Evolutionary conservation across 2,888 invertebrate genomes (phyloP), one percentile per base, ranked within the genome.

Genomic region (Vanessa cardui): DNA sequence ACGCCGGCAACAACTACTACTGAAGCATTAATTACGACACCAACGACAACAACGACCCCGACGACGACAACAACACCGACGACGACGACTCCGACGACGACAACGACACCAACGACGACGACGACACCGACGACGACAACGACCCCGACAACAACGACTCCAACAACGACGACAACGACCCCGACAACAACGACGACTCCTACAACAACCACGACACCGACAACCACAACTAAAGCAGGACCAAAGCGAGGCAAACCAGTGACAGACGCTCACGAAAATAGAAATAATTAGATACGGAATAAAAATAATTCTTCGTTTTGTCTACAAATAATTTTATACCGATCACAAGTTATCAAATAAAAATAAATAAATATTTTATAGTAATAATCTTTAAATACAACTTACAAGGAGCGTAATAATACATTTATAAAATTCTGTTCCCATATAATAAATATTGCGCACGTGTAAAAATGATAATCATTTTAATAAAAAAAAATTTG

Each of bases 181-280:
- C 21, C 71, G 0, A 69, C 69, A 0, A 45, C 68, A 1, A 66
- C 73, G 1, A 54, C 66, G 1, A 62, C 70, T 0, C 63, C 68
- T 7, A 63, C 73, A 1, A 67, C 70, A 1, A 70, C 74, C 7
- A 69, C 71, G 18, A 56, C 9, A 12, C 62, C 72, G 0, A 52
- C 71, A 16, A 62, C 66, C 15, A 56, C 45, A 58, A 62, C 72
- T 9, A 61, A 65, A 16, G 56, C 71, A 39, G 72, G 70, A 33
- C 44, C 71, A 47, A 69, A 64, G 20, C 63, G 69, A 9, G 65
- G 65, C 60, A 72, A 73, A 68, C 65, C 45, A 52, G 46, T 67
- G 6, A 74, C 71, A 12, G 77, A 76, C 66, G 72, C 66, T n/a
- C 77, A 77, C 61, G 76, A 77, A 65, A 77, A 77, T 64, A 62